phyloP scores from a whole-genome alignment of 1,140 invertebrate genomes.

The Aphelenchoides avenae region DNA sequence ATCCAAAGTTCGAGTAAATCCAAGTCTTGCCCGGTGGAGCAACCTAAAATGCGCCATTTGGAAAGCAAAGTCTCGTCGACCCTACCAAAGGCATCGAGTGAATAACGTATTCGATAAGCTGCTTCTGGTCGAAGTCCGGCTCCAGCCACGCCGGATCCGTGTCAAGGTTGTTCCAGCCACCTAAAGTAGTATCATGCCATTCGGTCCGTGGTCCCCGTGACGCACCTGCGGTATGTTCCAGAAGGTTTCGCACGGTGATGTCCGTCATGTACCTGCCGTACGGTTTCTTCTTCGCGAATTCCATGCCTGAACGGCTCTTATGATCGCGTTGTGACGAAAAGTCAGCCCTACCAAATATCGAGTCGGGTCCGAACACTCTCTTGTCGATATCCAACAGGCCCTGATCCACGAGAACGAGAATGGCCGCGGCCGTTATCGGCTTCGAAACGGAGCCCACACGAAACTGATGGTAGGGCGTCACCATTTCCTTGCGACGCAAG shows the following conservation, averaged over 20 bases:
- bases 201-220: neutral
- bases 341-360: conserved; percentile 45
- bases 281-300: conserved; percentile 41
- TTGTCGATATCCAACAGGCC: conserved; percentile 46
- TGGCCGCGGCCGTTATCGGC: conserved; percentile 55
- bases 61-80: too few species aligned
- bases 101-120: conserved; percentile 47
- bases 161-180: conserved; percentile 57
- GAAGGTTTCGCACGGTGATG: conserved; percentile 52
- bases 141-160: conserved; percentile 56
- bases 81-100: conserved; percentile 10
- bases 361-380: conserved; percentile 46
- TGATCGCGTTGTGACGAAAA: neutral
- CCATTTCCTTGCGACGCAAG: conserved; percentile 41
- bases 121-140: conserved; percentile 41
- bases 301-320: conserved; percentile 36
- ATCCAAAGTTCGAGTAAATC: conserved; percentile 59
- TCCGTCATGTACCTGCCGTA: conserved; percentile 54
- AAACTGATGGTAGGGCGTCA: conserved; percentile 56
- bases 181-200: conserved; percentile 24
- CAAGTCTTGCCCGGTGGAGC: conserved; percentile 48
- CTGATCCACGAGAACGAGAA: conserved; percentile 52
- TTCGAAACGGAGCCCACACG: conserved; percentile 58
- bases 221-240: conserved; percentile 55
- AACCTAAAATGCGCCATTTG: too few species aligned